Evolutionary conservation across 2,113 vertebrate genomes (phyloP).

Genomic region (Oryzias woworae): DNA sequence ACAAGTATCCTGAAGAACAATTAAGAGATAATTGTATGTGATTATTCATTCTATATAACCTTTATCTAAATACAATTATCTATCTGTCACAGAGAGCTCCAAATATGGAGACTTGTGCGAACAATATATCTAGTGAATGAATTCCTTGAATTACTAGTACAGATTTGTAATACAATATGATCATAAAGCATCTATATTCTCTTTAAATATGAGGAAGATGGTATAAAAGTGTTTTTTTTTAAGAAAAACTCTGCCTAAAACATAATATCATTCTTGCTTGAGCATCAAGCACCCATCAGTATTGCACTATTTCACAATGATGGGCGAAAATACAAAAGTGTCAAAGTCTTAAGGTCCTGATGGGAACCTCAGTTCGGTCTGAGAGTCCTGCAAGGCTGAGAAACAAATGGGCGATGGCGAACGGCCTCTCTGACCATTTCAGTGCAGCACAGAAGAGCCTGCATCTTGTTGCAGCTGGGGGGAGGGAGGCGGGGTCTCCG

Average conservation of each 20-base stretch:
- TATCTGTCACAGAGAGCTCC: constrained; percentile 81
- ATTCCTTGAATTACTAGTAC: constrained; percentile 80
- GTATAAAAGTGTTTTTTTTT: constrained; percentile 70
- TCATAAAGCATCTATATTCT: constrained; percentile 73
- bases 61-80: constrained; percentile 80
- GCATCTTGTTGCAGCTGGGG: constrained; percentile 58
- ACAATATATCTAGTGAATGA: constrained; percentile 79
- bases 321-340: constrained; percentile 78
- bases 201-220: constrained; percentile 74
- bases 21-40: constrained; percentile 81
- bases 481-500: not conserved
- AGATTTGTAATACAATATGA: constrained; percentile 73
- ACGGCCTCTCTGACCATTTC: constrained; percentile 43
- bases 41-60: constrained; percentile 82
- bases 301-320: constrained; percentile 76
- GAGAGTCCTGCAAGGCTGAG: constrained; percentile 71
- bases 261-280: constrained; percentile 74
- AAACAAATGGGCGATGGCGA: constrained; percentile 68
- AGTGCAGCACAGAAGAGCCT: constrained; percentile 67
- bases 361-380: constrained; percentile 63
- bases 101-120: constrained; percentile 79
- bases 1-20: constrained; percentile 81
- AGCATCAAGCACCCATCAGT: constrained; percentile 79
- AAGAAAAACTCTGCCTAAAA: constrained; percentile 71
- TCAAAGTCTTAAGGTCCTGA: constrained; percentile 66